These are phyloP conservation scores for Tadarida brasiliensis DNA, from an alignment of 2,797 vertebrate species.

Conservation along the genomic window DNA sequence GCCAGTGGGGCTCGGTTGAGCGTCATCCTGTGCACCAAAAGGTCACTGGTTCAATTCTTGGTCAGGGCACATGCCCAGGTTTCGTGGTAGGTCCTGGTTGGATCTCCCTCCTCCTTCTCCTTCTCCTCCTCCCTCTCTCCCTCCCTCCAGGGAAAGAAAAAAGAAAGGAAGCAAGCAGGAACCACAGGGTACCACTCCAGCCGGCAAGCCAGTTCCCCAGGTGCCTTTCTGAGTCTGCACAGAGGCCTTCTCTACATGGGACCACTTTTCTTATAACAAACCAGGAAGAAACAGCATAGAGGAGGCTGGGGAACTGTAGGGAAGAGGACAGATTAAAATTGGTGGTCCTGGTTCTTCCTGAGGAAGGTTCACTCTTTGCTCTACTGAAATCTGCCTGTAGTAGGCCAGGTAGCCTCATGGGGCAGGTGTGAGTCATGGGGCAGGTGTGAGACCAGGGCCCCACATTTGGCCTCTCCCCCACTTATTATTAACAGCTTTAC, in stretches of 20 bases:
- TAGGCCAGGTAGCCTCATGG: not conserved
- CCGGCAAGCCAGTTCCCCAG: not conserved
- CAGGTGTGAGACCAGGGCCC: not conserved
- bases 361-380: constrained; percentile 24
- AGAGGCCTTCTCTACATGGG: not conserved
- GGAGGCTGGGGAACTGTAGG: not conserved
- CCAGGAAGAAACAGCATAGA: not conserved
- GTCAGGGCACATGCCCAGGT: too few relatives aligned
- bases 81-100: too few relatives aligned
- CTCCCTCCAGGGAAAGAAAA: too few relatives aligned
- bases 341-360: not conserved
- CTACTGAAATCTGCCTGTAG: not conserved
- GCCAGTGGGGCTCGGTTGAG: too few relatives aligned
- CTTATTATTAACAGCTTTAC: constrained; percentile 30
- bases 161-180: not conserved
- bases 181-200: not conserved
- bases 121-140: too few relatives aligned
- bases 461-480: not conserved
- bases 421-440: too few relatives aligned
- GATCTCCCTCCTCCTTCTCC: too few relatives aligned
- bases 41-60: too few relatives aligned
- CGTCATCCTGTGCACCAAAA: too few relatives aligned
- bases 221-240: not conserved
- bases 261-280: not conserved
- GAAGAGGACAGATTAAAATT: constrained; percentile 5